Evolutionary conservation across 2,113 vertebrate genomes (phyloP).

Genomic region (Diadophis punctatus): DNA sequence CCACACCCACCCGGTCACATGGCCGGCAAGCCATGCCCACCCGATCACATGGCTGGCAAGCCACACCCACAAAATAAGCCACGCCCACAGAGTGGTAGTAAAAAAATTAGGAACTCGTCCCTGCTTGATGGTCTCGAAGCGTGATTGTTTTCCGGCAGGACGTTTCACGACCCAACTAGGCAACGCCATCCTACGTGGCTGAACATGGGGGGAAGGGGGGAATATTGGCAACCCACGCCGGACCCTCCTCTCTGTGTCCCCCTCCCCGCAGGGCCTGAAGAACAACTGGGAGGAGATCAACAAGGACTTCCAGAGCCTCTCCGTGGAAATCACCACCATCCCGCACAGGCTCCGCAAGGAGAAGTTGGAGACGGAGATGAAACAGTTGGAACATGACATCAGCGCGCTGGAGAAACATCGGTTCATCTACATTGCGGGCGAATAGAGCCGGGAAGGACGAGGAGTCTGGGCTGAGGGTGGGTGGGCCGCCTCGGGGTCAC

Average conservation of each 20-base stretch:
- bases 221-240: accelerated
- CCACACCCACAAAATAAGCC: too few relatives aligned
- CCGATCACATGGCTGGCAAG: too few relatives aligned
- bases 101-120: too few relatives aligned
- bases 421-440: not conserved
- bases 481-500: not conserved
- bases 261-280: not conserved
- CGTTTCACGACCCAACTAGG: too few relatives aligned
- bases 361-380: constrained; percentile 12
- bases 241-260: too few relatives aligned
- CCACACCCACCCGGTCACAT: too few relatives aligned
- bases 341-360: not conserved
- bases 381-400: not conserved
- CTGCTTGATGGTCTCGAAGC: too few relatives aligned
- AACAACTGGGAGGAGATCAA: constrained; percentile 6
- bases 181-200: too few relatives aligned
- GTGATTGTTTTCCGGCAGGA: too few relatives aligned
- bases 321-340: not conserved
- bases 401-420: not conserved
- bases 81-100: too few relatives aligned
- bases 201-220: too few relatives aligned
- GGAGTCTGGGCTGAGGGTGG: not conserved
- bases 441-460: not conserved
- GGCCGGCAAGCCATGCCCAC: too few relatives aligned
- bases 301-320: not conserved